Evolutionary conservation across 2,888 invertebrate species (phyloP).

Genomic region (Deilephila porcellus): DNA sequence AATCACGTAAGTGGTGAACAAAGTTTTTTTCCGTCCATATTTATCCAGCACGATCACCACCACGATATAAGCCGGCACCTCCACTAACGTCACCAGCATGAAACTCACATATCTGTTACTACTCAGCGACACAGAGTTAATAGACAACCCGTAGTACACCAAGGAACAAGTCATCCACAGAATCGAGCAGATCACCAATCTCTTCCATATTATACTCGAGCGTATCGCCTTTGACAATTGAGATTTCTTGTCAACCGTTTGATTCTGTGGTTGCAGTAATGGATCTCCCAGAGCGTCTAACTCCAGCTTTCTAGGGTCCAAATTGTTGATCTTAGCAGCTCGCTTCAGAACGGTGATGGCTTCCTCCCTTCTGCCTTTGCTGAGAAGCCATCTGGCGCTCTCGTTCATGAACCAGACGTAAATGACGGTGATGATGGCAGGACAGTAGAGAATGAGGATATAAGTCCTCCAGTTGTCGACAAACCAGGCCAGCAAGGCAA

Average conservation of each 20-base stretch:
- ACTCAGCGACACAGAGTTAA: slow-evolving; percentile 90
- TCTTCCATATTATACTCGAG: slow-evolving; percentile 83
- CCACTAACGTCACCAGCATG: slow-evolving; percentile 86
- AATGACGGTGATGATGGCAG: slow-evolving; percentile 87
- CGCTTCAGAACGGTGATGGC: slow-evolving; percentile 86
- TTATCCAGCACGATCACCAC: slow-evolving; percentile 87
- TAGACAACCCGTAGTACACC: slow-evolving; percentile 91
- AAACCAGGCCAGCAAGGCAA: slow-evolving; percentile 89
- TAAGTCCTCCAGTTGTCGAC: slow-evolving; percentile 90
- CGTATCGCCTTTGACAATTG: slow-evolving; percentile 81
- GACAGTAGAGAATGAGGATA: slow-evolving; percentile 88
- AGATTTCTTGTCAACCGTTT: slow-evolving; percentile 67
- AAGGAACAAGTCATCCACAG: slow-evolving; percentile 92
- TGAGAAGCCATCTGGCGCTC: slow-evolving; percentile 91
- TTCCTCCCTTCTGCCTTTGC: slow-evolving; percentile 87
- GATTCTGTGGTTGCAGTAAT: slow-evolving; percentile 62
- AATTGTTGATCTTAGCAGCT: slow-evolving; percentile 87
- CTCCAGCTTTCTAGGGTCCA: slow-evolving; percentile 78
- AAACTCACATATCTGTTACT: slow-evolving; percentile 92
- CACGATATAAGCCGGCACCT: slow-evolving; percentile 89
- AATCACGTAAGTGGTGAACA: slow-evolving; percentile 85
- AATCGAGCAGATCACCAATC: slow-evolving; percentile 88
- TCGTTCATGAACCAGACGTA: slow-evolving; percentile 91
- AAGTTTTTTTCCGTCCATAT: slow-evolving; percentile 87
- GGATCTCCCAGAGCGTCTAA: slow-evolving; percentile 77